Conservation (phyloP, 2,888 invertebrate species). For the Thera obeliscata region DNA sequence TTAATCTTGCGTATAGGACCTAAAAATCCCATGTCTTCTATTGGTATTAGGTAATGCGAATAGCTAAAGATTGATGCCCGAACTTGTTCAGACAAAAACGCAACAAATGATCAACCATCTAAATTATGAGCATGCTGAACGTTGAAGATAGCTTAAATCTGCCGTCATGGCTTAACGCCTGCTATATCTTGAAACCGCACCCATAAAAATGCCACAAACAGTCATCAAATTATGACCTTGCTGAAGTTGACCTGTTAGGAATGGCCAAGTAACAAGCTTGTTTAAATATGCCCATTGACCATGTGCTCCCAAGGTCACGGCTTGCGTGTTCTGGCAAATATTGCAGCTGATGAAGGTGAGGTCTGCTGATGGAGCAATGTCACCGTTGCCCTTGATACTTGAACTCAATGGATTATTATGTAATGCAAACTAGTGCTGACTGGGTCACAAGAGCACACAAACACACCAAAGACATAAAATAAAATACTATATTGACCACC, state of each 20-base stretch:
- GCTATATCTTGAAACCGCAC: not conserved
- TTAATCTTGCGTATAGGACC: too few relatives aligned
- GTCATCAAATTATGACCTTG: not conserved
- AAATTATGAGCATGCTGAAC: too few relatives aligned
- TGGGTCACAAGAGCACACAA: not conserved
- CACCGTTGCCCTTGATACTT: conserved; percentile 8
- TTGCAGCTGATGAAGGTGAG: conserved; percentile 8
- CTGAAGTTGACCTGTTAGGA: not conserved
- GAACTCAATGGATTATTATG: not conserved
- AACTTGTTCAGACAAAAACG: too few relatives aligned
- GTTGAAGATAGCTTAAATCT: too few relatives aligned
- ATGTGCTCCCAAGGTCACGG: conserved; percentile 5
- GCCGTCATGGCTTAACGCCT: not conserved
- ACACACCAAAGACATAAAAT: too few relatives aligned
- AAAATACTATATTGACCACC: too few relatives aligned
- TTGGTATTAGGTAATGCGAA: too few relatives aligned
- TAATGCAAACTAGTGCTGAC: not conserved
- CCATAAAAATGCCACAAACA: not conserved
- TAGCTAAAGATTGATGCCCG: too few relatives aligned
- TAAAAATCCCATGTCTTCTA: too few relatives aligned
- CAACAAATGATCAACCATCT: too few relatives aligned
- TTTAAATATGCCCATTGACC: conserved; percentile 5
- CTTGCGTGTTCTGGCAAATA: conserved; percentile 5
- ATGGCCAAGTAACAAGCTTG: not conserved
- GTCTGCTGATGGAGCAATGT: conserved; percentile 4